Percentiles rank a stretch among this genome's conserved stretches.
phyloP scores from a whole-genome alignment of 1,140 invertebrate genomes.

The Drosophila punjabiensis region DNA sequence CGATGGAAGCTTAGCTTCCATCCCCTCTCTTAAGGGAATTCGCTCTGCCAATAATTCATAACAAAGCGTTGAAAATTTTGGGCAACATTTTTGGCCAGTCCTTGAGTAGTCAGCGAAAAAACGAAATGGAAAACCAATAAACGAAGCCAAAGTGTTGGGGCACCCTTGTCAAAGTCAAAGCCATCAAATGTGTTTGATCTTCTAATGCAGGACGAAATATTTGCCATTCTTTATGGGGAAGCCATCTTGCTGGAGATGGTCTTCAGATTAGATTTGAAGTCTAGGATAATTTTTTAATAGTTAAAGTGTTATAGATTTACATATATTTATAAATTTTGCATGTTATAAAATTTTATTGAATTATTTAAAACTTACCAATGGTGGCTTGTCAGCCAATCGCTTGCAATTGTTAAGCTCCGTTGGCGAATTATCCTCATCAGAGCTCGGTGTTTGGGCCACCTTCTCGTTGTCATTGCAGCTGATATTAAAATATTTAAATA shows the following conservation, averaged over 20 bases:
- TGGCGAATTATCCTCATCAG: conserved; percentile 94
- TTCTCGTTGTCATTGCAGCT: conserved; percentile 83
- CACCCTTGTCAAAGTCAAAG: conserved; percentile 76
- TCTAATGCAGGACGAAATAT: conserved; percentile 28
- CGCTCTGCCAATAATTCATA: conserved; percentile 75
- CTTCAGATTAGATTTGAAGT: neutral
- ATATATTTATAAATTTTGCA: neutral
- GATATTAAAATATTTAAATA: neutral
- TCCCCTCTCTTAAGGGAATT: conserved; percentile 12
- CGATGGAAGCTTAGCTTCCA: conserved; percentile 20
- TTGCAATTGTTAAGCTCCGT: conserved; percentile 94
- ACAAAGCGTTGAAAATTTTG: conserved; percentile 52
- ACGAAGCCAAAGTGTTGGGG: conserved; percentile 36
- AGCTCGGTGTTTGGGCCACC: conserved; percentile 88
- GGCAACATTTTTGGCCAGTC: conserved; percentile 18
- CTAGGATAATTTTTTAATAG: neutral
- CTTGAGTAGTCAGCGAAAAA: conserved; percentile 18
- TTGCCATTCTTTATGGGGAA: conserved; percentile 18
- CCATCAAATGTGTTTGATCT: conserved; percentile 53
- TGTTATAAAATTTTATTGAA: neutral
- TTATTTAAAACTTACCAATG: conserved; percentile 88
- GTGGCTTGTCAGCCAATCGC: conserved; percentile 91
- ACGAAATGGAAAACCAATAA: conserved; percentile 64
- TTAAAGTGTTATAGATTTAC: neutral
- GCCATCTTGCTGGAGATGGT: neutral